Percentiles rank a stretch among this genome's conserved stretches.
These are phyloP conservation scores for Prosapia bicincta DNA, from an alignment of 2,888 invertebrate species.

Conservation along the genomic window DNA sequence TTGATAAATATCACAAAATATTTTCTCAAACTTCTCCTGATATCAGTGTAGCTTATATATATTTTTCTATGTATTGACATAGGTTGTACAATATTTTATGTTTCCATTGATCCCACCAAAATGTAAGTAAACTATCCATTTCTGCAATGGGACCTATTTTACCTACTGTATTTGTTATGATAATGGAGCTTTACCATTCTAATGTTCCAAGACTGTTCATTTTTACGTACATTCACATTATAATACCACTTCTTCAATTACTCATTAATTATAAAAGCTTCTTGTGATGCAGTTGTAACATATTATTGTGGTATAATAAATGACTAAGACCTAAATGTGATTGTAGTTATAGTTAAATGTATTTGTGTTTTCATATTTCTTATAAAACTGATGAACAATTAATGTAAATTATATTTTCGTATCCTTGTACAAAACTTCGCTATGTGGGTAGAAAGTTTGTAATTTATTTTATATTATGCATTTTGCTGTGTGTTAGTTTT, in stretches of 20 bases:
- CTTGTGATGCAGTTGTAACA: constrained; percentile 28
- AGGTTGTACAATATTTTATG: constrained; percentile 3
- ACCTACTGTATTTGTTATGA: not conserved
- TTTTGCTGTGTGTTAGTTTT: constrained; percentile 21
- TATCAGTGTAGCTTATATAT: constrained; percentile 9
- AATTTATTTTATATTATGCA: constrained; percentile 26
- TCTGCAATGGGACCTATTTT: not conserved
- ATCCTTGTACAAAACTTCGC: constrained; percentile 26
- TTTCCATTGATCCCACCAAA: constrained; percentile 16
- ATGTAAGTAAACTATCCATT: constrained; percentile 3
- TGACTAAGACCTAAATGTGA: constrained; percentile 15
- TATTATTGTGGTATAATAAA: constrained; percentile 10
- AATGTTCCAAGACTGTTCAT: constrained; percentile 5
- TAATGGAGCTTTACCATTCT: not conserved
- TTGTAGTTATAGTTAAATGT: constrained; percentile 23
- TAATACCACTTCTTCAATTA: constrained; percentile 26
- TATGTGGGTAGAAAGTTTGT: constrained; percentile 17
- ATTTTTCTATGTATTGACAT: constrained; percentile 11
- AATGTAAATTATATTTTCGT: constrained; percentile 26
- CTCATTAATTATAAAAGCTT: constrained; percentile 26
- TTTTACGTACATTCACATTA: constrained; percentile 24
- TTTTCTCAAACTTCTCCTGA: not conserved
- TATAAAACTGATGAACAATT: constrained; percentile 16
- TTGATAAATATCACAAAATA: not conserved
- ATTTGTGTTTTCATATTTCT: constrained; percentile 28